Percentiles rank a stretch among this genome's conserved stretches.
Conservation (phyloP, 2,797 vertebrate genomes). For the Zalophus californianus region DNA sequence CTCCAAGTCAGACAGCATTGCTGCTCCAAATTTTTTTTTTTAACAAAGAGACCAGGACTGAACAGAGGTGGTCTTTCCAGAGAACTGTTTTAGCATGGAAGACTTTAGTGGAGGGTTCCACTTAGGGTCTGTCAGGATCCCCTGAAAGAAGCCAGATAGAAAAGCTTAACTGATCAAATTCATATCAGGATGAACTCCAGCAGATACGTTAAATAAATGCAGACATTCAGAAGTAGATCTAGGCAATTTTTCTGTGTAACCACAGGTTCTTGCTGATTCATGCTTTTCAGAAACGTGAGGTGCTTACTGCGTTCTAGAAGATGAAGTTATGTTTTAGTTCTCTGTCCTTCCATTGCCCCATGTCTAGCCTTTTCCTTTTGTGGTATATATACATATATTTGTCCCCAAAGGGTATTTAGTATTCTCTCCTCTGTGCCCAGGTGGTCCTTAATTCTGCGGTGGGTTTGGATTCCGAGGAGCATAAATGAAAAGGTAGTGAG, state of each 20-base stretch:
- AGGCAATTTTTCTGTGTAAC: constrained; percentile 15
- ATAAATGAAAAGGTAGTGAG: constrained; percentile 1
- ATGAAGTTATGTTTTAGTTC: neutral
- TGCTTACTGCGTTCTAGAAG: neutral
- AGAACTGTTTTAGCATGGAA: constrained; percentile 32
- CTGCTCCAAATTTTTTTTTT: too few species aligned
- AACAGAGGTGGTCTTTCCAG: constrained; percentile 28
- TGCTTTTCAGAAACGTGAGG: neutral
- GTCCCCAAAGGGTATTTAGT: neutral
- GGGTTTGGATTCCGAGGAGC: neutral
- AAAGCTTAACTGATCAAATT: constrained; percentile 17
- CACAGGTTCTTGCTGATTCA: neutral
- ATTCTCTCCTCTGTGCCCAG: neutral
- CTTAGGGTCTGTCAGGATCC: neutral
- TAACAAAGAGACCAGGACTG: neutral
- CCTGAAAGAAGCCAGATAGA: constrained; percentile 27
- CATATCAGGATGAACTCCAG: neutral
- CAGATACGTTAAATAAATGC: neutral
- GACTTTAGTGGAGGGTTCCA: constrained; percentile 23
- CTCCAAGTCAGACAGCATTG: neutral
- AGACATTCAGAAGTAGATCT: constrained; percentile 18
- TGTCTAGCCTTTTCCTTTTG: neutral
- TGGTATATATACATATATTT: neutral
- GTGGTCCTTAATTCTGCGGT: neutral
- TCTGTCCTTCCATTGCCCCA: neutral